These are phyloP conservation scores for Plebejus melissa DNA, from an alignment of 2,888 invertebrate genomes.

Conservation along the genomic window DNA sequence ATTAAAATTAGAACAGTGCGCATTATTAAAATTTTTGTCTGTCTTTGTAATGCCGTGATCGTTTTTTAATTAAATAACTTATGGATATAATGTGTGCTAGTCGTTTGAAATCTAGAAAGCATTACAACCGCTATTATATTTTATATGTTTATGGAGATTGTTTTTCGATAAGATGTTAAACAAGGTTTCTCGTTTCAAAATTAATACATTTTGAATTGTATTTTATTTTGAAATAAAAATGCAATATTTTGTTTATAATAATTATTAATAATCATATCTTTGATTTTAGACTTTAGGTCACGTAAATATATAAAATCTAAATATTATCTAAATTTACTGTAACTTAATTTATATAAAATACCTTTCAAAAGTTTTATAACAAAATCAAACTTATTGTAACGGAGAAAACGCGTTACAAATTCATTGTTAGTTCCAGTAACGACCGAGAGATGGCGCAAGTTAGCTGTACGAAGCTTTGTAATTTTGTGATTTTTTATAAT, in stretches of 20 bases:
- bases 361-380: neutral
- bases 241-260: neutral
- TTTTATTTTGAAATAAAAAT: neutral
- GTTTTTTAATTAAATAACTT: conserved; percentile 22
- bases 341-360: neutral
- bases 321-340: neutral
- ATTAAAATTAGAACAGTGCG: conserved; percentile 18
- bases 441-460: neutral
- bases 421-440: neutral
- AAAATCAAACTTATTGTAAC: neutral
- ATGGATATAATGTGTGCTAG: neutral
- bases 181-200: neutral
- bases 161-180: conserved; percentile 1
- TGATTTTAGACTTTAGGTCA: neutral
- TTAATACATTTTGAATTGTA: neutral
- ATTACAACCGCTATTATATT: neutral
- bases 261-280: neutral
- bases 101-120: conserved; percentile 10
- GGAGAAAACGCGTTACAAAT: neutral
- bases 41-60: conserved; percentile 9
- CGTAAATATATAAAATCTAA: neutral
- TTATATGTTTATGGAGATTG: neutral
- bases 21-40: conserved; percentile 17
- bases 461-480: neutral
- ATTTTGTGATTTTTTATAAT: neutral